Evolutionary conservation across 2,113 vertebrate genomes (phyloP).

Genomic region (Platysternon megacephalum): DNA sequence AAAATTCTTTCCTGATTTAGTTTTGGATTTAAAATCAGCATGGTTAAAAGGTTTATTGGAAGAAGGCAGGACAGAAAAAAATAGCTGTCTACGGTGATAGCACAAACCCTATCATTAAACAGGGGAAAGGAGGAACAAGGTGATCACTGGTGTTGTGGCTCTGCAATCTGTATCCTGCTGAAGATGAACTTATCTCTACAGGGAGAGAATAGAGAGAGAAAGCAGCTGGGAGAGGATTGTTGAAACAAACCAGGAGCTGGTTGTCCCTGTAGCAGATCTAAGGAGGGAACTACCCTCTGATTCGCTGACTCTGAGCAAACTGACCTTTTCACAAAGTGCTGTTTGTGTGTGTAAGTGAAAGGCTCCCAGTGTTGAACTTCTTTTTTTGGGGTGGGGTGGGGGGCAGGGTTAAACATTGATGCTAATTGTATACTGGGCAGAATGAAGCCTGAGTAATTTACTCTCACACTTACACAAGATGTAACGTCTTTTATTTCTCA

Average conservation of each 20-base stretch:
- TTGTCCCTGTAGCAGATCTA: neutral
- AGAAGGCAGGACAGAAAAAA: neutral
- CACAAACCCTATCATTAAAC: neutral
- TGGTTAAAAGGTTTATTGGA: neutral
- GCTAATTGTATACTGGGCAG: neutral
- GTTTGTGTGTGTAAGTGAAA: neutral
- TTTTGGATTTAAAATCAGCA: neutral
- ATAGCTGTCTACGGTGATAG: neutral
- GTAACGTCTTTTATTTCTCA: neutral
- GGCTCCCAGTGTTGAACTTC: neutral
- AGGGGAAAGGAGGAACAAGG: neutral
- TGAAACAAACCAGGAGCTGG: accelerated
- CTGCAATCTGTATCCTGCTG: neutral
- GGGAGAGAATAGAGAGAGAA: neutral
- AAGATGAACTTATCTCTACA: neutral
- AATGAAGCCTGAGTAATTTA: neutral
- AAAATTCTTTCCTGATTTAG: neutral
- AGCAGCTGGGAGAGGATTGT: neutral
- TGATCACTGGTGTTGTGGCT: neutral
- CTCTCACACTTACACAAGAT: neutral
- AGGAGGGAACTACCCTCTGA: accelerated
- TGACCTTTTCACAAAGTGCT: neutral
- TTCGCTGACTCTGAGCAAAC: neutral
- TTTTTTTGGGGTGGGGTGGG: neutral
- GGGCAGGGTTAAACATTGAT: neutral